Base-by-base conservation (phyloP, 2,113 vertebrate species). In the Salvelinus fontinalis region DNA sequence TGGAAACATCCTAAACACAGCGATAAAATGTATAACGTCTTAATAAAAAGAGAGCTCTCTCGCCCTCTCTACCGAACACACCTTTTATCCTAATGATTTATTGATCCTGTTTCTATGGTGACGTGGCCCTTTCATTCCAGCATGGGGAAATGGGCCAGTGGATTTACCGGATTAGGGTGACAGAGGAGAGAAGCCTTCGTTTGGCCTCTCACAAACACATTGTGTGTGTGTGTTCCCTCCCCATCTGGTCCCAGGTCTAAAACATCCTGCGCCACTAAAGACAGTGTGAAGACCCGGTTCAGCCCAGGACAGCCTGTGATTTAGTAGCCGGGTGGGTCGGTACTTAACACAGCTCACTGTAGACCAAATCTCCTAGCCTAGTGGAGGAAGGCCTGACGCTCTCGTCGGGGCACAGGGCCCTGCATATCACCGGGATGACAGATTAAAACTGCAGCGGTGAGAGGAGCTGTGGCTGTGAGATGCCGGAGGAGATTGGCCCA, bases 21-120 rank as follows among this genome's bases (percentile, higher is more conserved):
- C 34, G 7, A 72, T 74, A 67, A 70, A 74, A 60, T 11, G 49
- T 29, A 66, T 31, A n/a, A 4, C 31, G 66, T 73, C 62, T 66
- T 54, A 73, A 78, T 18, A 18, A 27, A 57, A 67, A 66, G 54
- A 18, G 16, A 79, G 49, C n/a, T 64, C 65, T 66, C 26, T 67
- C 65, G 0, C 26, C 29, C 65, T 16, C 64, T 11, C 26, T 5
- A 54, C 76, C 80, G 59, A 51, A 67, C 76, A 86, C 81, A 89
- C 82, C 86, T 89, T 89, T 81, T 77, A 80, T 68, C 67, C 80
- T 74, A 86, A 77, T 39, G 76, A 79, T 67, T 81, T 79, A 89
- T 87, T 90, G 83, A 89, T 79, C 73, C 22, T 27, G 87, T 90
- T 82, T 85, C 89, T 82, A 89, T 91, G 85, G 89, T 67, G 86